These are phyloP conservation scores for Cremastinae sp. DNA, from an alignment of 2,888 invertebrate species.

Conservation along the genomic window DNA sequence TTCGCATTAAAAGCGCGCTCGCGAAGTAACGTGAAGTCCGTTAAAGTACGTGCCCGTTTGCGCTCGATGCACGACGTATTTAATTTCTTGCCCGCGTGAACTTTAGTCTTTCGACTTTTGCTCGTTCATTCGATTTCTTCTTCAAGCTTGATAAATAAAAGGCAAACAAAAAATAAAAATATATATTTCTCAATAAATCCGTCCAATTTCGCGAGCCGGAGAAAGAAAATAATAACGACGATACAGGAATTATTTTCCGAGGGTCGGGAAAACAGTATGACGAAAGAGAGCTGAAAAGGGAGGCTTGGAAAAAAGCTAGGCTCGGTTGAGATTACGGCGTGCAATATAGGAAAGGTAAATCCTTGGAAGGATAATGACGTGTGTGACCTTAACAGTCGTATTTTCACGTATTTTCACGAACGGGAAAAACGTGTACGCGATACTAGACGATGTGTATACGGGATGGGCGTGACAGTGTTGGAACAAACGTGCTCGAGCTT, in stretches of 20 bases:
- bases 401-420: conserved; percentile 19
- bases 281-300: too few species aligned
- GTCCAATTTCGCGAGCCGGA: too few species aligned
- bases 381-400: conserved; percentile 34
- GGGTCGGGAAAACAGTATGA: too few species aligned
- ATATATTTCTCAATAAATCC: too few species aligned
- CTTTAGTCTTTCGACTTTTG: background rate
- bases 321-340: too few species aligned
- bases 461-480: conserved; percentile 51
- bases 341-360: background rate
- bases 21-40: conserved; percentile 2
- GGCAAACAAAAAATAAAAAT: background rate
- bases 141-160: background rate
- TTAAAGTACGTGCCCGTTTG: conserved; percentile 29
- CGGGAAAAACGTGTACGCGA: conserved; percentile 21
- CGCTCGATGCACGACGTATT: conserved; percentile 13
- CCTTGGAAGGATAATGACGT: conserved; percentile 5
- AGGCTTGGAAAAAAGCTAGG: too few species aligned
- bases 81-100: conserved; percentile 5
- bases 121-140: background rate
- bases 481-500: conserved; percentile 31
- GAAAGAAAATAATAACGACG: too few species aligned
- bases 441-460: conserved; percentile 44
- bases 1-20: conserved; percentile 54
- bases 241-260: too few species aligned